Evolutionary conservation across 2,888 invertebrate species (phyloP).

Genomic region (Heliconius hortense): DNA sequence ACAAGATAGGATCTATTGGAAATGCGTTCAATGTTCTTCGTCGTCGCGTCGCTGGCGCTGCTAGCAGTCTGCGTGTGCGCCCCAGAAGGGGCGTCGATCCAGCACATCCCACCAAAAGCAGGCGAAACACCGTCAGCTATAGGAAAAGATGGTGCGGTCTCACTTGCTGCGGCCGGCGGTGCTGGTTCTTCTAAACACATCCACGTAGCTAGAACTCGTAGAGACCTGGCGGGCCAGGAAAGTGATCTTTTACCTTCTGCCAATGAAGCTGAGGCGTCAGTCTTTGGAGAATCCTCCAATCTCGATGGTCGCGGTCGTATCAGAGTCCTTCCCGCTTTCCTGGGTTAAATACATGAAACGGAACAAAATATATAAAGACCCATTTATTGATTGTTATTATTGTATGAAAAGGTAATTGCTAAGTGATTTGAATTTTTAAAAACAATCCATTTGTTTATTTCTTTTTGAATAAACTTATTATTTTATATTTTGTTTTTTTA

Average conservation of each 20-base stretch:
- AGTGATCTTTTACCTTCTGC: conserved; percentile 68
- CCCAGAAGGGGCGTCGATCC: conserved; percentile 68
- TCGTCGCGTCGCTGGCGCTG: conserved; percentile 73
- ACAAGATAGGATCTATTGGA: conserved; percentile 72
- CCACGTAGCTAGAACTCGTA: conserved; percentile 52
- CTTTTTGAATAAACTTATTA: background rate
- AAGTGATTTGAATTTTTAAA: background rate
- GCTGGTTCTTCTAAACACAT: conserved; percentile 60
- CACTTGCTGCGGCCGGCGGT: conserved; percentile 73
- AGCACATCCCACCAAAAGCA: conserved; percentile 69
- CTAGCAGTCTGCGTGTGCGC: conserved; percentile 69
- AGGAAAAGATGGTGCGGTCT: conserved; percentile 66
- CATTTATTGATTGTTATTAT: background rate
- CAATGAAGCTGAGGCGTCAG: conserved; percentile 62
- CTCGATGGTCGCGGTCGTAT: conserved; percentile 68
- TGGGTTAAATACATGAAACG: conserved; percentile 54
- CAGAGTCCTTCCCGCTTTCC: conserved; percentile 70
- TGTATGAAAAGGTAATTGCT: background rate
- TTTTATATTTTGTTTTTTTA: conserved; percentile 2
- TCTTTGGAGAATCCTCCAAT: conserved; percentile 63
- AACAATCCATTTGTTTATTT: background rate
- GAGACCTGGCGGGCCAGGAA: conserved; percentile 65
- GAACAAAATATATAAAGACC: conserved; percentile 35
- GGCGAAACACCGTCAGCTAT: conserved; percentile 75
- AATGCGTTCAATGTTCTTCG: conserved; percentile 74